Evolutionary conservation across 2,888 invertebrate genomes (phyloP), one percentile per base, ranked within the genome.

Genomic region (Villa cingulata): DNA sequence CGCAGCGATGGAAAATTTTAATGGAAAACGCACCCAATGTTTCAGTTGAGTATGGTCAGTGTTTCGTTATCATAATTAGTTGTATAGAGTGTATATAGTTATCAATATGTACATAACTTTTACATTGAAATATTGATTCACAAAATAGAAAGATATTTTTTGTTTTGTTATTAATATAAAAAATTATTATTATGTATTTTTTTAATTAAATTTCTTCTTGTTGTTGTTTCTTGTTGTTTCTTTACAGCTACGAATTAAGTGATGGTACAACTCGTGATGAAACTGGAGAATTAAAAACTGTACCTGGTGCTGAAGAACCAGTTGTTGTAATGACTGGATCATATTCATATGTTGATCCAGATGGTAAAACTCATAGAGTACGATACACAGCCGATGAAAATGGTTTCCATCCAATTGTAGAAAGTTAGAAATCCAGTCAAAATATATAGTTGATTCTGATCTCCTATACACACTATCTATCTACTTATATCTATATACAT

Each of bases 361-460:
- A 57, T 34, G 60, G 60, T 10, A 50, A 50, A 48, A 51, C 54
- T 10, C 59, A 59, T 47, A 56, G 55, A 53, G 60, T 60, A 12
- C 58, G 54, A 37, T 60, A 59, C 36, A 59, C 59, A 39, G 60
- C 60, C 40, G 60, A 60, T 49, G 59, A 60, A 45, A 58, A 54
- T 51, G 59, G 59, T 14, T 59, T 53, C 50, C 56, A 59, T 54
- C 58, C 57, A 42, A 50, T 56, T 37, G 56, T 46, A 14, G 32
- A 32, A 32, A 32, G 29, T 32, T 32, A 32, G 29, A 32, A 32
- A 12, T 32, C 12, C 2, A 32, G 2, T 32, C 29, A 32, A 32
- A n/a, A n/a, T n/a, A n/a, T n/a, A n/a, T 32, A 32, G 29, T 32
- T 32, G 12, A 32, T 32, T 12, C 12, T 32, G 29, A 32, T 32